Percentiles rank a stretch among this genome's conserved stretches.
Conservation (phyloP, 2,113 vertebrate species). For the Apteryx owenii region DNA sequence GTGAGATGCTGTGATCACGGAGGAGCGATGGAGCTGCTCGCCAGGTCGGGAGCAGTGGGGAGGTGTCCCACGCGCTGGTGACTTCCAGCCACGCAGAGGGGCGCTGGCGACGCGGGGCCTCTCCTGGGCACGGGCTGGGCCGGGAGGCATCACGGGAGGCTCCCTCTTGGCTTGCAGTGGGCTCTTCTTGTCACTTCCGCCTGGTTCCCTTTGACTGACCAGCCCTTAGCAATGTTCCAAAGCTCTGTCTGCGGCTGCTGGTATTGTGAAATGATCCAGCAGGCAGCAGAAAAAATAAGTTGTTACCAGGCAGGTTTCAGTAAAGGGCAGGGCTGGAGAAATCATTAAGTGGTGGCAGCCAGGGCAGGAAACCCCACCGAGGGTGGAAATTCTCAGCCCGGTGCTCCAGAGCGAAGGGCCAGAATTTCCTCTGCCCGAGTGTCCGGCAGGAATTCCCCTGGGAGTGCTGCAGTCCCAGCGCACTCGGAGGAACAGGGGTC, state of each 20-base stretch:
- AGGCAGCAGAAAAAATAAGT: neutral
- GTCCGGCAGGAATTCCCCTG: neutral
- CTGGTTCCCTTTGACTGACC: neutral
- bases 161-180: neutral
- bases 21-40: neutral
- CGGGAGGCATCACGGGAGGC: fast-evolving
- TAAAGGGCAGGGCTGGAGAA: neutral
- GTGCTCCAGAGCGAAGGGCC: neutral
- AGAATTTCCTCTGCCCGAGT: neutral
- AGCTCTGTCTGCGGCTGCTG: no score
- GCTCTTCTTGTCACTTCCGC: fast-evolving
- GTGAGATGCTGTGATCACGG: neutral
- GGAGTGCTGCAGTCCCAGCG: neutral
- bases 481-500: neutral
- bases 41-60: neutral
- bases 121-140: neutral
- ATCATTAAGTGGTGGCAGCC: neutral
- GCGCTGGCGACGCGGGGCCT: fast-evolving
- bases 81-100: neutral
- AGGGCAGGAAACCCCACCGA: neutral
- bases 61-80: fast-evolving
- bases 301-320: neutral
- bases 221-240: neutral
- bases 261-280: neutral
- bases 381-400: neutral